Conservation (phyloP, 2,113 vertebrate species). For the Diadophis punctatus region DNA sequence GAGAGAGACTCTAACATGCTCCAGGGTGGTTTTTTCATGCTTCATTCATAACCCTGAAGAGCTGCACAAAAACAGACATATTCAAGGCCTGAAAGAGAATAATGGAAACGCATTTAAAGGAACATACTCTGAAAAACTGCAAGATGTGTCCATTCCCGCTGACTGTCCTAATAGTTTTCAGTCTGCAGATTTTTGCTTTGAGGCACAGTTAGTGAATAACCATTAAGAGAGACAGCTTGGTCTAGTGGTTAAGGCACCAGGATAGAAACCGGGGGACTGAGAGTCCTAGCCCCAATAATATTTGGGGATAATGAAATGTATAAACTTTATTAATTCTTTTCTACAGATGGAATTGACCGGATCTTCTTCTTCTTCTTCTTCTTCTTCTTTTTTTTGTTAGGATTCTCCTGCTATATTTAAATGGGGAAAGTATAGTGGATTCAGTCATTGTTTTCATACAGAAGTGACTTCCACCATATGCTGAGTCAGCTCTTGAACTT, state of each 20-base stretch:
- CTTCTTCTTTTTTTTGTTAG: neutral
- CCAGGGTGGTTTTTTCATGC: neutral
- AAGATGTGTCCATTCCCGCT: neutral
- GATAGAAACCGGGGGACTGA: too few species aligned
- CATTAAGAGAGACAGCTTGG: too few species aligned
- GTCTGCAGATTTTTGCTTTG: neutral
- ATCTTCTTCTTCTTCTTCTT: too few species aligned
- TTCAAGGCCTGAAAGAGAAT: neutral
- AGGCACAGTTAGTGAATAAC: neutral
- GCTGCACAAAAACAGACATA: neutral
- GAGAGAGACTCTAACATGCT: neutral
- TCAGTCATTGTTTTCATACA: neutral
- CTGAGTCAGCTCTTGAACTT: constrained; percentile 13
- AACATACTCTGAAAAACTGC: neutral
- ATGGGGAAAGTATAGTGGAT: neutral
- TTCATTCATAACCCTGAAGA: neutral
- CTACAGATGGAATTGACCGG: neutral
- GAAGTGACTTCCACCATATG: neutral
- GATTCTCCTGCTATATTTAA: neutral
- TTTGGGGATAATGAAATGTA: neutral
- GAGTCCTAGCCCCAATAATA: neutral
- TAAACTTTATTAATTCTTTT: neutral
- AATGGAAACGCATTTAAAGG: neutral
- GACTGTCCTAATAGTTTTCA: neutral
- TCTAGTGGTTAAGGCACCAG: too few species aligned